Evolutionary conservation across 2,888 invertebrate species (phyloP).

Genomic region (Trissolcus japonicus): DNA sequence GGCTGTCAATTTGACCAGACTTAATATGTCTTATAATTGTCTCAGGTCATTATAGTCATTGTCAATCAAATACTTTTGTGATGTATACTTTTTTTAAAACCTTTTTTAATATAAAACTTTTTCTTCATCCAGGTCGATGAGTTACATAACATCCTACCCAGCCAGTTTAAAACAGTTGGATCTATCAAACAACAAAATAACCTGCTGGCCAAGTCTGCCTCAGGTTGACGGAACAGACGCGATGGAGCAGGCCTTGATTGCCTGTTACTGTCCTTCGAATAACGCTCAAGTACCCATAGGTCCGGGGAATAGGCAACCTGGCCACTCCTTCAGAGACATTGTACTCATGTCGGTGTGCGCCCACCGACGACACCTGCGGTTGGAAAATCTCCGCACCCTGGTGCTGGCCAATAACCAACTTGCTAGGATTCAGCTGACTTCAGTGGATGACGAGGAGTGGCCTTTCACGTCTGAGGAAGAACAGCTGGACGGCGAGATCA

Average conservation of each 20-base stretch:
- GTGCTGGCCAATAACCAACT: conserved; percentile 92
- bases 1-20: conserved; percentile 88
- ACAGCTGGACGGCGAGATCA: conserved; percentile 69
- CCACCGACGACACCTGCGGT: conserved; percentile 88
- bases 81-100: too few species aligned
- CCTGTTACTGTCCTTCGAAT: conserved; percentile 82
- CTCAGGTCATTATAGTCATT: conserved; percentile 65
- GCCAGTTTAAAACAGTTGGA: conserved; percentile 92
- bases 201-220: conserved; percentile 92
- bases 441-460: conserved; percentile 84
- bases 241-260: conserved; percentile 82
- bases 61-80: too few species aligned
- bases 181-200: conserved; percentile 93
- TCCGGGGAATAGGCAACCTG: conserved; percentile 74
- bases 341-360: conserved; percentile 89
- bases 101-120: neutral
- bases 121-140: conserved; percentile 72
- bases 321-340: conserved; percentile 83
- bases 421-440: conserved; percentile 81
- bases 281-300: conserved; percentile 70
- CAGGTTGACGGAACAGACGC: conserved; percentile 81
- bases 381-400: conserved; percentile 89
- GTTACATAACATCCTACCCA: conserved; percentile 89
- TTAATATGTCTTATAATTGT: conserved; percentile 95
- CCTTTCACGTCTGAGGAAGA: conserved; percentile 79